Conservation (phyloP, 2,797 vertebrate genomes). For the Channa striata region DNA sequence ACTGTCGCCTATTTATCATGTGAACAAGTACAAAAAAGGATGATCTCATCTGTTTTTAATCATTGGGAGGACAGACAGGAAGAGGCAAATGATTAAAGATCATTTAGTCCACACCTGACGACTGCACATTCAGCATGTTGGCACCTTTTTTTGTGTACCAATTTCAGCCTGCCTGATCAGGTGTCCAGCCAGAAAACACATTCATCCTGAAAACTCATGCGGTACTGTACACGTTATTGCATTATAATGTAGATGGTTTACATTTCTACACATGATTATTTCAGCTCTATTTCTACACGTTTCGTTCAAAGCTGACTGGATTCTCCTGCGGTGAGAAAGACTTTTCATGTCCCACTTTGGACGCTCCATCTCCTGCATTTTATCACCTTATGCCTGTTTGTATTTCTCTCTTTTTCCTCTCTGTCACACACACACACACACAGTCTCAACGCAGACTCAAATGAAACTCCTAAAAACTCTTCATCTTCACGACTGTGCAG, state of each 20-base stretch:
- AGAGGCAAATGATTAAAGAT: constrained; percentile 8
- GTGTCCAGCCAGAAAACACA: background rate
- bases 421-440: constrained; percentile 1
- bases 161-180: constrained; percentile 40
- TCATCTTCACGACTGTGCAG: too few species aligned
- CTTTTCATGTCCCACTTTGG: constrained; percentile 34
- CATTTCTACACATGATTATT: constrained; percentile 23
- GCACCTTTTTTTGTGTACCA: constrained; percentile 6
- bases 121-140: constrained; percentile 1
- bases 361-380: constrained; percentile 46
- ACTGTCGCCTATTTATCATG: too few species aligned
- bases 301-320: background rate
- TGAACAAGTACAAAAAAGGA: background rate
- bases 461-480: too few species aligned
- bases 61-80: background rate
- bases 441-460: background rate
- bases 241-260: background rate
- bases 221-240: too few species aligned
- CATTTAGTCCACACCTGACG: constrained; percentile 18
- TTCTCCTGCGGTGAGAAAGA: constrained; percentile 32
- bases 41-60: constrained; percentile 9
- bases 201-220: too few species aligned
- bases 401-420: constrained; percentile 15
- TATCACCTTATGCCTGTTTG: constrained; percentile 23
- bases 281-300: too few species aligned